These are phyloP conservation scores for Porites divaricata DNA, from an alignment of 92 coral and sea anemone genomes.

Conservation along the genomic window DNA sequence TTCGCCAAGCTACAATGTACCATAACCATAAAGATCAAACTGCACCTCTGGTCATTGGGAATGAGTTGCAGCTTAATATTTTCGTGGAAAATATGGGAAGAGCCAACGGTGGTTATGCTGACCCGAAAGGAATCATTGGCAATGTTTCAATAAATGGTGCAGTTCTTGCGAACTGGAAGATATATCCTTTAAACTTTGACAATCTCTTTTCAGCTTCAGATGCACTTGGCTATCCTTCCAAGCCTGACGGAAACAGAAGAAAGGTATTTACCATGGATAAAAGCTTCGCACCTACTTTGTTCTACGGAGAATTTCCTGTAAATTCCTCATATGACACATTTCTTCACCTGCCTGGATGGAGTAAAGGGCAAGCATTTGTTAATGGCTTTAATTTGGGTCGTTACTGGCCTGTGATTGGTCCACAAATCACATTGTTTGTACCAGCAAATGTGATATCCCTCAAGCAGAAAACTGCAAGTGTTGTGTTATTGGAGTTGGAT, in stretches of 20 bases:
- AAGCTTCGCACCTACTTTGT: constrained; percentile 78
- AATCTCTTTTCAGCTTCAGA: constrained; percentile 37
- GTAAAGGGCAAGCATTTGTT: constrained; percentile 91
- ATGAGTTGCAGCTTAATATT: constrained; percentile 69
- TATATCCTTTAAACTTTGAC: constrained; percentile 74
- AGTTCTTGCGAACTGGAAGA: constrained; percentile 78
- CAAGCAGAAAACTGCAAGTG: constrained; percentile 56
- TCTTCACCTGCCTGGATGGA: constrained; percentile 87
- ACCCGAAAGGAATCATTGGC: constrained; percentile 91
- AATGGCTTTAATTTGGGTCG: constrained; percentile 91
- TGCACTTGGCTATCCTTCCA: not conserved
- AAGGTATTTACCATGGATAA: constrained; percentile 25
- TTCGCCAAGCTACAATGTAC: constrained; percentile 73
- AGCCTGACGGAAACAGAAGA: not conserved
- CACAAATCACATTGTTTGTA: constrained; percentile 85
- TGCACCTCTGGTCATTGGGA: constrained; percentile 57
- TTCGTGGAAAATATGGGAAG: constrained; percentile 93
- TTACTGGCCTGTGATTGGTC: constrained; percentile 95
- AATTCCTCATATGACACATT: constrained; percentile 67
- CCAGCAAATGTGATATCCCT: constrained; percentile 84
- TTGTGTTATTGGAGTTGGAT: constrained; percentile 85
- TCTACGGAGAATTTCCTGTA: constrained; percentile 75
- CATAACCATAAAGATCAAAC: constrained; percentile 60
- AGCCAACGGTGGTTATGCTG: constrained; percentile 67
- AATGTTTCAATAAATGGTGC: constrained; percentile 79